phyloP scores from a whole-genome alignment of 2,797 vertebrate species.

The Intellagama lesueurii region DNA sequence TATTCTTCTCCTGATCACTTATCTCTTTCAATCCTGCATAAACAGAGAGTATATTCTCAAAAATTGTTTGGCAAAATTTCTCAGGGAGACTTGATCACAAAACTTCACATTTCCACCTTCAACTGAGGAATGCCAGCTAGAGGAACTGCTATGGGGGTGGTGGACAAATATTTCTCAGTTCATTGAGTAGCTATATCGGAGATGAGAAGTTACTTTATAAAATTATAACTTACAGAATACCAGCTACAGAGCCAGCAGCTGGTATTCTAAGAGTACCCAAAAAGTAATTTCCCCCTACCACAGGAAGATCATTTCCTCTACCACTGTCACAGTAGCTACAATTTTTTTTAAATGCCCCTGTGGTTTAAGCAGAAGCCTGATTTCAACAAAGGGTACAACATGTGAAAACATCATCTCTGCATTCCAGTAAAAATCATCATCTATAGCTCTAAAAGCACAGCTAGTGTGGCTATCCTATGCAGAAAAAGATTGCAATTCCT shows the following conservation, averaged over 20 bases:
- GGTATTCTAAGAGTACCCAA: too few relatives aligned
- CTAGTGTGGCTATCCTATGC: not conserved
- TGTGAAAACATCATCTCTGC: not conserved
- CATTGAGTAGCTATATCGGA: too few relatives aligned
- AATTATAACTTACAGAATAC: too few relatives aligned
- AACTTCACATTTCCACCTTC: too few relatives aligned
- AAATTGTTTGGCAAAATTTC: not conserved
- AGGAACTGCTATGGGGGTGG: too few relatives aligned
- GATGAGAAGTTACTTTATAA: too few relatives aligned
- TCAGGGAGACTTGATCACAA: not conserved
- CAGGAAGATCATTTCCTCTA: not conserved
- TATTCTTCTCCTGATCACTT: not conserved
- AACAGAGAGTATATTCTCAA: not conserved
- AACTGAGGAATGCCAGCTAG: too few relatives aligned
- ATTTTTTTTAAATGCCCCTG: not conserved
- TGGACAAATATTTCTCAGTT: too few relatives aligned
- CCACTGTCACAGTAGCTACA: too few relatives aligned
- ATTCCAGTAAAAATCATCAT: not conserved
- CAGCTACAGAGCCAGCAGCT: too few relatives aligned
- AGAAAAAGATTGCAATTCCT: not conserved
- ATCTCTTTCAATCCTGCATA: not conserved
- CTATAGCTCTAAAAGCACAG: not conserved
- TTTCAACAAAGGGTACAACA: not conserved
- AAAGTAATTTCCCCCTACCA: too few relatives aligned
- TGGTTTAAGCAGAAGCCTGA: not conserved